A percentile compares a stretch with the other conserved stretches of the same genome.
Evolutionary conservation across 2,888 invertebrate genomes (phyloP).

Genomic region (Netelia inedita): DNA sequence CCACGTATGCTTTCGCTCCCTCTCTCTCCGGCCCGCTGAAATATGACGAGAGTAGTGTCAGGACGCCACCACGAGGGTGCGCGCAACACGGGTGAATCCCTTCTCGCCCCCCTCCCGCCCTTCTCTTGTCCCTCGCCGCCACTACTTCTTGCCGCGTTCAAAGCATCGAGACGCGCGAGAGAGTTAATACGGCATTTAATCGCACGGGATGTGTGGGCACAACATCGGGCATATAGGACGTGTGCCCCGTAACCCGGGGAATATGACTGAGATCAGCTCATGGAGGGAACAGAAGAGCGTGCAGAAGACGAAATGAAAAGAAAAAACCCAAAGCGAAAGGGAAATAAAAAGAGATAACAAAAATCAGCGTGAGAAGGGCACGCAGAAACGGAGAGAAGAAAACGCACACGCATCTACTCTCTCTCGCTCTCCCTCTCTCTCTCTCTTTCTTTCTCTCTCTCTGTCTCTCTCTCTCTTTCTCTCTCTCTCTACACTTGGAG

Average conservation of each 20-base stretch:
- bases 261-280: slow-evolving; percentile 1
- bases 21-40: slow-evolving; percentile 29
- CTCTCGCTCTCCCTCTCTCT: background rate
- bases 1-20: background rate
- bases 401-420: slow-evolving; percentile 1
- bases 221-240: slow-evolving; percentile 76
- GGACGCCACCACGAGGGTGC: slow-evolving; percentile 7
- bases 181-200: slow-evolving; percentile 82
- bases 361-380: slow-evolving; percentile 34
- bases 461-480: background rate
- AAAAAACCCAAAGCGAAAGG: background rate
- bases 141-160: slow-evolving; percentile 67
- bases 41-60: slow-evolving; percentile 34
- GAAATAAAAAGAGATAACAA: slow-evolving; percentile 4
- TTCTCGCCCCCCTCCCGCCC: background rate
- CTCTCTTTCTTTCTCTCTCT: background rate
- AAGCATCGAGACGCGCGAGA: slow-evolving; percentile 76
- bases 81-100: background rate
- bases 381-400: slow-evolving; percentile 53
- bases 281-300: slow-evolving; percentile 2
- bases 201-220: slow-evolving; percentile 79
- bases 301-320: background rate
- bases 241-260: slow-evolving; percentile 25
- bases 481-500: slow-evolving; percentile 71
- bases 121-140: background rate